Evolutionary conservation across 1,140 invertebrate species (phyloP), one percentile per base, ranked within the genome.

Genomic region (Homalodisca vitripennis): DNA sequence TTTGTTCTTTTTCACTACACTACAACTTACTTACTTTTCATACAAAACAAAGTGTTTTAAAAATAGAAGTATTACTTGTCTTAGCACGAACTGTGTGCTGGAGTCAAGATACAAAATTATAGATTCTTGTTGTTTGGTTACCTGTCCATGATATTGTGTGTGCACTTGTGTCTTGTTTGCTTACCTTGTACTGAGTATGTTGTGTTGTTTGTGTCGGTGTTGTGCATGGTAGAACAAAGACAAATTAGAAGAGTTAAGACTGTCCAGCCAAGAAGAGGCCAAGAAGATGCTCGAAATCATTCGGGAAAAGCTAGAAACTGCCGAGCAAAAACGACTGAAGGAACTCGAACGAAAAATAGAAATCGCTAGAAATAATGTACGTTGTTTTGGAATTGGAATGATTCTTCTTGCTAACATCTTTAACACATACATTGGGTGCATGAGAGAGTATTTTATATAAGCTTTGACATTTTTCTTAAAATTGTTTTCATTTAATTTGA

Each of bases 311-410:
- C 83, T 92, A 69, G 86, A 84, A 69, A 82, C 85, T 70, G 90
- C 91, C 68, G 89, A 92, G 79, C 84, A 85, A 75, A 93, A 93
- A 77, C 84, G 91, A 62, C 88, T 90, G 78, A 89, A 89, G 77
- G 89, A 91, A 78, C 86, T 92, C 66, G 87, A 92, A 81, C 89
- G 88, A 80, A 91, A 89, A 83, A 81, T 92, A 75, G 90, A 92
- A 77, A 87, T 85, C 77, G 85, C 92, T 75, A 90, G 89, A 77
- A 89, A 20, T 13, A 27, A 60, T 60, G 55, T 60, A 60, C 29
- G 55, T 60, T 60, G 55, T 26, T 27, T 62, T 17, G n/a, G 62
- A 66, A 3, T 34, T 24, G 46, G 34, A 71, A 68, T 66, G 32
- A 41, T 68, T 66, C 53, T 70, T 66, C 73, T 46, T 32, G 22